Evolutionary conservation across 2,888 invertebrate genomes (phyloP).

Genomic region (Apamea monoglypha): DNA sequence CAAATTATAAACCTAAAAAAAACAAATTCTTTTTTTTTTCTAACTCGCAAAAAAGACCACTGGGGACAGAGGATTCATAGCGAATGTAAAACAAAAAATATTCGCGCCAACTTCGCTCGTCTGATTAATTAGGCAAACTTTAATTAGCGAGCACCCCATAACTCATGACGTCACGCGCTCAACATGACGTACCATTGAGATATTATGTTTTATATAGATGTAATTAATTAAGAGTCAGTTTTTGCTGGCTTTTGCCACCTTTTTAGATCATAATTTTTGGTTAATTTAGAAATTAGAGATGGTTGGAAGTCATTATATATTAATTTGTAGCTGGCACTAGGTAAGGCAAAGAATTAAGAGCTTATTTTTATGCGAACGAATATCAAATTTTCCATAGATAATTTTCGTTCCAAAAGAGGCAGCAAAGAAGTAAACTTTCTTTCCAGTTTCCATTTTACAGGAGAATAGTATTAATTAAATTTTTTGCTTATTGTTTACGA

Average conservation of each 20-base stretch:
- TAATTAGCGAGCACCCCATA: slow-evolving; percentile 77
- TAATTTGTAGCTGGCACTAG: neutral
- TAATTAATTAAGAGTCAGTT: slow-evolving; percentile 40
- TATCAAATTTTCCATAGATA: neutral
- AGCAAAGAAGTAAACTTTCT: too few relatives aligned
- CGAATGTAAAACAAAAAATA: slow-evolving; percentile 64
- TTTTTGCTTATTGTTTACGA: neutral
- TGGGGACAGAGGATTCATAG: slow-evolving; percentile 38
- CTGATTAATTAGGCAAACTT: slow-evolving; percentile 82
- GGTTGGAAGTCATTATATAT: neutral
- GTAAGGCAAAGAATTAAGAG: neutral
- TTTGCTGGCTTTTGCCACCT: slow-evolving; percentile 8
- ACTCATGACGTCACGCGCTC: slow-evolving; percentile 72
- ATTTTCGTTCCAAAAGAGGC: neutral
- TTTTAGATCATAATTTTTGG: neutral
- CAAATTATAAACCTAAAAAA: neutral
- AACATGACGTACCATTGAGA: slow-evolving; percentile 61
- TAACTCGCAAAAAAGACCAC: slow-evolving; percentile 28
- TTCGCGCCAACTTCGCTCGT: slow-evolving; percentile 64
- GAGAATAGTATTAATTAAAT: neutral
- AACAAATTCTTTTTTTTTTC: slow-evolving; percentile 12
- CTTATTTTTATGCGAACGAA: neutral
- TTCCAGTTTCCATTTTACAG: neutral
- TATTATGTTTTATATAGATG: slow-evolving; percentile 56
- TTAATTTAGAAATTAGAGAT: neutral